These are phyloP conservation scores for Lepus townsendii DNA, from an alignment of 2,797 vertebrate genomes.

Conservation along the genomic window DNA sequence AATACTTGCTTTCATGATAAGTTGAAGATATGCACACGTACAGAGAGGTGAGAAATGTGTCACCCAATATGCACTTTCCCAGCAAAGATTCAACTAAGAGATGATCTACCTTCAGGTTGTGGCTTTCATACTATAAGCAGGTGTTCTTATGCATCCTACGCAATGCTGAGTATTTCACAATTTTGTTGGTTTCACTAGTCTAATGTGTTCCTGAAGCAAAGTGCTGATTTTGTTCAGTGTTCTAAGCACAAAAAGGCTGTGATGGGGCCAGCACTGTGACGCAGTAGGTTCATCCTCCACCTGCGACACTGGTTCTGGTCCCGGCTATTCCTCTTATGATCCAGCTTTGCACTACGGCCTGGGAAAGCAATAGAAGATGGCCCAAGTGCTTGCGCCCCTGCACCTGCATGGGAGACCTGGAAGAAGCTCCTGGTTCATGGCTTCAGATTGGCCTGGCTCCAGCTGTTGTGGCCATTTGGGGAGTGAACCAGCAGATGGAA, in stretches of 20 bases:
- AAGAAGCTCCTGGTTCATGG: no score
- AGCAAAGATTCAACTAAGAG: not conserved
- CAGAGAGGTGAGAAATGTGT: not conserved
- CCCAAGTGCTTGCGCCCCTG: no score
- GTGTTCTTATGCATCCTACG: not conserved
- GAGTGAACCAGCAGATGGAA: no score
- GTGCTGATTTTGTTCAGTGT: not conserved
- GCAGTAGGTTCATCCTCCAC: no score
- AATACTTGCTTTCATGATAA: not conserved
- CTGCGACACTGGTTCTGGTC: no score
- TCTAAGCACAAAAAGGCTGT: not conserved
- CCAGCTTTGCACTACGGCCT: no score
- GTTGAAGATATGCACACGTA: not conserved
- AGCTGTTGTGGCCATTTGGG: no score
- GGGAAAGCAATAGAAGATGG: no score
- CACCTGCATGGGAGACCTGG: no score
- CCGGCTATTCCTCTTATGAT: no score
- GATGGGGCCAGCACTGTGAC: not conserved
- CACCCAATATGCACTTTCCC: not conserved
- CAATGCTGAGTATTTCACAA: not conserved
- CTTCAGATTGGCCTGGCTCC: no score
- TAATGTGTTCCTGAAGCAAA: not conserved
- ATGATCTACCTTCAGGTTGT: not conserved
- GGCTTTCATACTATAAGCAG: not conserved
- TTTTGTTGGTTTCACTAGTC: not conserved